These are phyloP conservation scores for Erpetoichthys calabaricus DNA, from an alignment of 2,797 vertebrate genomes.

Conservation along the genomic window DNA sequence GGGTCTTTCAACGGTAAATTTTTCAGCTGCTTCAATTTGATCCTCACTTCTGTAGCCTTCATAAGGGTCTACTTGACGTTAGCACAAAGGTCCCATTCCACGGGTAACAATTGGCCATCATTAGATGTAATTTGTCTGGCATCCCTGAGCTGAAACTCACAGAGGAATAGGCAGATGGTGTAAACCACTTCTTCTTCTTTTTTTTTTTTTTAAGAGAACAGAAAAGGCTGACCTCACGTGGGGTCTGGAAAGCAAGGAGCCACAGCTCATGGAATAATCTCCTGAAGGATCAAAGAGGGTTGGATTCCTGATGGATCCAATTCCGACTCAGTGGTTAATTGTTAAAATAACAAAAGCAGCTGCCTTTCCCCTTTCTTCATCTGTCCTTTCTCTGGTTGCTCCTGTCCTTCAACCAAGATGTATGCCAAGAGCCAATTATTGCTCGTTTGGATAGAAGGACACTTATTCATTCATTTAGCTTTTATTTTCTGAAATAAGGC, in stretches of 20 bases:
- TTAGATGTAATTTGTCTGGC: slow-evolving; percentile 29
- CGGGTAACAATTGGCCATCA: slow-evolving; percentile 20
- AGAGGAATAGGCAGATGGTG: slow-evolving; percentile 29
- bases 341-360: slow-evolving; percentile 29
- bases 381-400: not conserved
- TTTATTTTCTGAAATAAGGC: no score
- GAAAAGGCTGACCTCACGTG: slow-evolving; percentile 24
- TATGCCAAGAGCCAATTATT: no score
- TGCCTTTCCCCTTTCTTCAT: not conserved
- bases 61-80: slow-evolving; percentile 6
- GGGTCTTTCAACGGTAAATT: slow-evolving; percentile 68
- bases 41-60: slow-evolving; percentile 4
- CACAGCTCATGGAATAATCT: slow-evolving; percentile 30
- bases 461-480: no score
- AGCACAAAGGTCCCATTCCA: slow-evolving; percentile 15
- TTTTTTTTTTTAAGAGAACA: slow-evolving; percentile 28
- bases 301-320: slow-evolving; percentile 26
- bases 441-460: no score
- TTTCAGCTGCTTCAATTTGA: slow-evolving; percentile 15
- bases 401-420: no score
- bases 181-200: slow-evolving; percentile 27
- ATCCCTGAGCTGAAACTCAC: slow-evolving; percentile 30
- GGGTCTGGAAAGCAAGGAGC: slow-evolving; percentile 27
- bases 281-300: slow-evolving; percentile 26
- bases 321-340: slow-evolving; percentile 24